A percentile compares a stretch with the other conserved stretches of the same genome.
Conservation (phyloP, 2,888 invertebrate species). For the Platynereis dumerilii region DNA sequence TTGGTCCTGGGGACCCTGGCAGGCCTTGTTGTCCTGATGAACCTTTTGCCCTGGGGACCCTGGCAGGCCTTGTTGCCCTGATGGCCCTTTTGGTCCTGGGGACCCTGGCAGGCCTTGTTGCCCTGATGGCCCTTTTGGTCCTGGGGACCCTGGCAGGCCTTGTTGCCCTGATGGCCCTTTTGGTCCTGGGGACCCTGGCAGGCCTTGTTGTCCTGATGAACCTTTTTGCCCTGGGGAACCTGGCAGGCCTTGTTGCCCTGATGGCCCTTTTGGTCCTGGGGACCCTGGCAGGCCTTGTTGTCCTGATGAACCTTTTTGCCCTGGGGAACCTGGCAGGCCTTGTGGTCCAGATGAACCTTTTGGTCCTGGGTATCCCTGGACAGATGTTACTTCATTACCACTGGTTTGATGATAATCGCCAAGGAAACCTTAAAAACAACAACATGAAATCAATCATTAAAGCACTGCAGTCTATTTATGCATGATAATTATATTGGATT, state of each 20-base stretch:
- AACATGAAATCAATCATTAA: no score
- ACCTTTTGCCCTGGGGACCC: background rate
- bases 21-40: background rate
- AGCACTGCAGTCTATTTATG: no score
- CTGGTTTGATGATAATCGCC: no score
- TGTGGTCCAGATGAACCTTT: background rate
- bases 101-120: background rate
- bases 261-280: background rate
- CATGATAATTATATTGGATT: no score
- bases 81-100: background rate
- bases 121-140: slow-evolving; percentile 8
- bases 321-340: slow-evolving; percentile 5
- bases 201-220: background rate
- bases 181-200: background rate
- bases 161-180: slow-evolving; percentile 2
- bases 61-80: background rate
- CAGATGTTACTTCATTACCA: background rate
- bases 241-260: background rate
- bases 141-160: background rate
- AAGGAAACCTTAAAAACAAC: no score
- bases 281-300: background rate
- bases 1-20: slow-evolving; percentile 2
- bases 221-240: background rate
- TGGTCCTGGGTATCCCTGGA: slow-evolving; percentile 4
- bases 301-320: slow-evolving; percentile 6